Evolutionary conservation across 2,888 invertebrate genomes (phyloP).

Genomic region (Machimus rusticus): DNA sequence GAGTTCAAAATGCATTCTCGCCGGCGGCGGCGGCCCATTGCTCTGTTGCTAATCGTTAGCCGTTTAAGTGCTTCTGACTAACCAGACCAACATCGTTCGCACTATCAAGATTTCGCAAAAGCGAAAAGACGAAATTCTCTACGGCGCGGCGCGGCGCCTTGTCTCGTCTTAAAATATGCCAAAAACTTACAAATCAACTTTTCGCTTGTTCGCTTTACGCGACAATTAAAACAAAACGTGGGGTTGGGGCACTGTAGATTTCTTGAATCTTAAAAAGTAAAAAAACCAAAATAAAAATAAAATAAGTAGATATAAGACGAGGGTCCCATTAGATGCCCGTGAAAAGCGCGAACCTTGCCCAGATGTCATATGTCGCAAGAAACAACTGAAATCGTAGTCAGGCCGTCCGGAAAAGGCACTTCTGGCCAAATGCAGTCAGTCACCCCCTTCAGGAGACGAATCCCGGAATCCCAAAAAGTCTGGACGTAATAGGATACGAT

Average conservation of each 20-base stretch:
- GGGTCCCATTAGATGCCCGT: background rate
- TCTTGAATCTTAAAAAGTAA: background rate
- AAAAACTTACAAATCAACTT: background rate
- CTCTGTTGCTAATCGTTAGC: background rate
- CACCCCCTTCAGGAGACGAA: background rate
- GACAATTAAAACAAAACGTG: background rate
- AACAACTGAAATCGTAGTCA: background rate
- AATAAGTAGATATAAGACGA: too few relatives aligned
- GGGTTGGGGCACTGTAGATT: background rate
- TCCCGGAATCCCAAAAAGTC: slow-evolving; percentile 5
- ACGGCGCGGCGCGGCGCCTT: background rate
- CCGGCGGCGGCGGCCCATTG: background rate
- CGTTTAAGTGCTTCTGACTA: background rate
- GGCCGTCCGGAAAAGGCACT: background rate
- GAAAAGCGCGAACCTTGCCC: background rate
- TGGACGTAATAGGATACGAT: slow-evolving; percentile 11
- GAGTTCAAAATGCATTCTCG: background rate
- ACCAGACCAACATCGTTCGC: background rate
- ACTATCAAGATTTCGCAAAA: background rate
- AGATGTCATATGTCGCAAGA: slow-evolving; percentile 25
- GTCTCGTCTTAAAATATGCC: background rate
- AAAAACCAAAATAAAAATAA: too few relatives aligned
- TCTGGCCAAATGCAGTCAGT: background rate
- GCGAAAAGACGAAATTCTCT: background rate
- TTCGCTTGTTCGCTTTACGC: background rate